Evolutionary conservation across 2,888 invertebrate species (phyloP).

Genomic region (Carabus problematicus): DNA sequence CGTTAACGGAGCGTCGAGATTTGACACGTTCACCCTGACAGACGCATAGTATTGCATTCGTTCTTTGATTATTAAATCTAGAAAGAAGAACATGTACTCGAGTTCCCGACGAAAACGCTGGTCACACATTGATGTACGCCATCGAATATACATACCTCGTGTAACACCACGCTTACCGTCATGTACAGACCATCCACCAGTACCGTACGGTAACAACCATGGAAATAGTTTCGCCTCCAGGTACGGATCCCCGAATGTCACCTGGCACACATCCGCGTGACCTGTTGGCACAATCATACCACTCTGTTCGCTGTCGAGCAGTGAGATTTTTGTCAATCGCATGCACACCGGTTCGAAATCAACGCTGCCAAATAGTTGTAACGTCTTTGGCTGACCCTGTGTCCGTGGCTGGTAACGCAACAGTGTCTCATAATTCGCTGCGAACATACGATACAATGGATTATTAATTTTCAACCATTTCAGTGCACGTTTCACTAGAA

Average conservation of each 20-base stretch:
- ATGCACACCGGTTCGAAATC: conserved; percentile 1
- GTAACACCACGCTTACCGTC: no score
- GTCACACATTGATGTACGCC: no score
- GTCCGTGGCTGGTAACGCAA: not conserved
- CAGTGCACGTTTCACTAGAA: not conserved
- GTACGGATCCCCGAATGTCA: not conserved
- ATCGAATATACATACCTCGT: no score
- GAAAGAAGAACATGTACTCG: conserved; percentile 11
- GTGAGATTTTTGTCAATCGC: not conserved
- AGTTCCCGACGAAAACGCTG: not conserved
- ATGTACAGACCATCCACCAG: conserved; percentile 11
- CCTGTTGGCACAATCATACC: not conserved
- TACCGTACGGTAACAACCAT: conserved; percentile 17
- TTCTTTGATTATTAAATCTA: conserved; percentile 15
- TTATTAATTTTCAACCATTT: conserved; percentile 4
- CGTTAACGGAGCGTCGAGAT: conserved; percentile 8
- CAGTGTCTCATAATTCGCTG: conserved; percentile 11
- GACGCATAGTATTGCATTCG: conserved; percentile 11
- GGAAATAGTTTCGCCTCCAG: conserved; percentile 12
- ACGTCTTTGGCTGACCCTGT: not conserved
- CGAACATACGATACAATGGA: not conserved
- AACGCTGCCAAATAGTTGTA: not conserved
- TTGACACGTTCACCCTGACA: not conserved
- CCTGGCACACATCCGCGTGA: not conserved
- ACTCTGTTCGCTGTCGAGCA: not conserved